A percentile compares a stretch with the other conserved stretches of the same genome.
Evolutionary conservation across 2,113 vertebrate species (phyloP).

Genomic region (Leptodactylus fuscus): DNA sequence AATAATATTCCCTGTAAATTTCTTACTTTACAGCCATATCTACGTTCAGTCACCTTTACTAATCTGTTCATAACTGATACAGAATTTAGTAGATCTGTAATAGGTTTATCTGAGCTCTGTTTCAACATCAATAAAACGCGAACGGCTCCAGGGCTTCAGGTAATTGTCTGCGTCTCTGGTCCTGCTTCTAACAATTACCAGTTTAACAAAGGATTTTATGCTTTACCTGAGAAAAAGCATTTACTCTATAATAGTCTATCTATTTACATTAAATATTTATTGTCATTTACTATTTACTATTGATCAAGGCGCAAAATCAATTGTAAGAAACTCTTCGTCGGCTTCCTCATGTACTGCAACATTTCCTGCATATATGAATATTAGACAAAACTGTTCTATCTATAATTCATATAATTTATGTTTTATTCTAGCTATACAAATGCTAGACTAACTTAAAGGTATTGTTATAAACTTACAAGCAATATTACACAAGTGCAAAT

Average conservation of each 20-base stretch:
- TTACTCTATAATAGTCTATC: background rate
- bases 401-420: background rate
- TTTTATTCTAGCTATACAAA: background rate
- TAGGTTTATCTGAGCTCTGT: constrained; percentile 20
- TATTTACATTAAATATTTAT: constrained; percentile 20
- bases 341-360: background rate
- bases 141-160: background rate
- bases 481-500: too few species aligned
- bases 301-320: background rate
- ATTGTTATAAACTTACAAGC: too few species aligned
- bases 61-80: constrained; percentile 10
- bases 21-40: background rate
- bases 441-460: too few species aligned
- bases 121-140: constrained; percentile 7
- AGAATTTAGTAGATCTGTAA: constrained; percentile 2
- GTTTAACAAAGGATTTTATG: background rate
- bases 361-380: background rate
- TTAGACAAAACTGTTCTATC: background rate
- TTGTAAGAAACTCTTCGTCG: background rate
- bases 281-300: constrained; percentile 25
- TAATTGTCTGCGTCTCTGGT: constrained; percentile 14
- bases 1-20: background rate
- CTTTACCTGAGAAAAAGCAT: background rate
- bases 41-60: background rate
- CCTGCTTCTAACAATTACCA: constrained; percentile 22